Percentiles rank a stretch among this genome's conserved stretches.
phyloP scores from a whole-genome alignment of 2,113 vertebrate genomes.

The Dromaius novaehollandiae region DNA sequence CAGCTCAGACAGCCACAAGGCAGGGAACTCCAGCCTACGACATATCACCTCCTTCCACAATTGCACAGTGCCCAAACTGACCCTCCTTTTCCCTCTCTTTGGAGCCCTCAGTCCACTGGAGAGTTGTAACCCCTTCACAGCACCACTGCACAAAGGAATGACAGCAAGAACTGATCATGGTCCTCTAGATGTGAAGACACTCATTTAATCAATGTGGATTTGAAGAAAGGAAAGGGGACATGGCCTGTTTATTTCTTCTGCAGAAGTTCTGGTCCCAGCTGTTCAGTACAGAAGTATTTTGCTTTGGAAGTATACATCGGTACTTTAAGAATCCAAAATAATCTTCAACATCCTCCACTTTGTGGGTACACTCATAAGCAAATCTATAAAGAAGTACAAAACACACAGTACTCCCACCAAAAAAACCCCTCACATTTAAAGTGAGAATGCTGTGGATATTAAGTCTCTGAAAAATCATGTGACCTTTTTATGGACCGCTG shows the following conservation, averaged over 20 bases:
- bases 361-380: rapidly evolving
- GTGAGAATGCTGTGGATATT: not conserved
- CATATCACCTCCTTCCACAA: not conserved
- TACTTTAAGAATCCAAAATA: not conserved
- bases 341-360: not conserved
- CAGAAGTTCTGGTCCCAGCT: not conserved
- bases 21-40: not conserved
- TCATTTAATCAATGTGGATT: not conserved
- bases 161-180: not conserved
- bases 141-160: not conserved
- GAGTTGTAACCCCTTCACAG: not conserved
- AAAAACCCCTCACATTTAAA: not conserved
- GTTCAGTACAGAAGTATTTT: not conserved
- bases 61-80: not conserved
- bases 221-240: not conserved
- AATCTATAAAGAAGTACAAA: not conserved
- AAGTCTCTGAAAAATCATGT: not conserved
- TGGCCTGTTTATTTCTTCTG: not conserved
- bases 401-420: not conserved
- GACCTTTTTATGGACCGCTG: not conserved
- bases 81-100: not conserved
- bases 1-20: not conserved
- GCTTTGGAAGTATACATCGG: not conserved
- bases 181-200: not conserved
- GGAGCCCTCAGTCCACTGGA: not conserved